Evolutionary conservation across 2,113 vertebrate genomes (phyloP), one percentile per base, ranked within the genome.

Genomic region (Clarias batrachus): DNA sequence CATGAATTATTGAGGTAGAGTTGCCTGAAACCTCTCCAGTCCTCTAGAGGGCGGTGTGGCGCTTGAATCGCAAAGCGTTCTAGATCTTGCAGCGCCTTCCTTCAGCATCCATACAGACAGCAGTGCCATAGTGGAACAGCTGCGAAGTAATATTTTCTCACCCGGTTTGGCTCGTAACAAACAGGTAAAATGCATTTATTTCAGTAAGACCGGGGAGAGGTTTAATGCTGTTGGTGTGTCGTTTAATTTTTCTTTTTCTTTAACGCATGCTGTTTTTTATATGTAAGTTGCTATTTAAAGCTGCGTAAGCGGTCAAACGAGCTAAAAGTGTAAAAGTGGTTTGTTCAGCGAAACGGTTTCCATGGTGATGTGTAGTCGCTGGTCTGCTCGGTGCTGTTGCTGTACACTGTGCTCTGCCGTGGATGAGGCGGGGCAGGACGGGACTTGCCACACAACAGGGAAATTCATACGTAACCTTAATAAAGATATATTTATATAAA

Each of bases 171-270:
- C n/a, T 52, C 84, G 25, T 57, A 81, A 89, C 25, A 62, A 94
- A 93, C 94, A 95, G 94, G 94, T 94, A 30, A 79, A 90, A 30
- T 14, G 0, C 1, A 0, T 9, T 1, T 17, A 1, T 59, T 63
- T n/a, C 16, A 3, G 62, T n/a, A 21, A 62, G 57, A 7, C 10
- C 30, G 4, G 13, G 0, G 81, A 33, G 41, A 30, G 63, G 1
- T 33, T 3, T 62, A 11, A 14, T 41, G 21, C 25, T 2, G 0
- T 0, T 25, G 14, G 13, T 37, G 27, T 57, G 16, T 52, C 54
- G 3, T 17, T 12, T 2, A 30, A 48, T 21, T 1, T 0, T n/a
- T 56, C 48, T 1, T 30, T 48, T 52, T 12, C 11, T 30, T 48
- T 6, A 37, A 4, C 1, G 17, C 8, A 54, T 23, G 16, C 30